These are phyloP conservation scores for Momotus momota DNA, from an alignment of 2,797 vertebrate genomes.

Conservation along the genomic window DNA sequence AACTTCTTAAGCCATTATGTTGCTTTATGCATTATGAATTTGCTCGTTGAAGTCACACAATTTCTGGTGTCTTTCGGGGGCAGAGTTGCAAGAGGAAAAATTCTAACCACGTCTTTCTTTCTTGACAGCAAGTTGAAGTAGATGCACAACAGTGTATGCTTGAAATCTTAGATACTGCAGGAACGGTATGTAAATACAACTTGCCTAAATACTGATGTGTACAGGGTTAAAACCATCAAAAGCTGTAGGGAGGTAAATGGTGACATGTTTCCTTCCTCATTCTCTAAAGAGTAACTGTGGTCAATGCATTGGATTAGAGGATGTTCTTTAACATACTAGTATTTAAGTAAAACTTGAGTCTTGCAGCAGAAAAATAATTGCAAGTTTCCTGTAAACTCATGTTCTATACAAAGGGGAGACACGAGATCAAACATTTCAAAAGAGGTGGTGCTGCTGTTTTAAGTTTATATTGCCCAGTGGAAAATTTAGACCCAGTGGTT, in stretches of 20 bases:
- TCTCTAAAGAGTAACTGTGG: background rate
- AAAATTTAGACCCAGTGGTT: background rate
- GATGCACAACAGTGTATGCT: conserved; percentile 96
- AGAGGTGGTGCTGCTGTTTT: background rate
- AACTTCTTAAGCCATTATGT: conserved; percentile 14
- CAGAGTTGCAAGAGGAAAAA: background rate
- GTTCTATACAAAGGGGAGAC: background rate
- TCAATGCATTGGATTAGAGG: background rate
- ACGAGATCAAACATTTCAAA: background rate
- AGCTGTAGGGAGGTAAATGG: background rate
- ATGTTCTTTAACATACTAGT: background rate
- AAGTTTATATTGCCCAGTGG: background rate
- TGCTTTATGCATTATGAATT: conserved; percentile 54
- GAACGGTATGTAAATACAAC: conserved; percentile 87
- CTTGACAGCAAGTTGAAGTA: conserved; percentile 94
- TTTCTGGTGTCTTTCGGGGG: background rate
- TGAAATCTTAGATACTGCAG: conserved; percentile 96
- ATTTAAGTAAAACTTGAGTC: background rate
- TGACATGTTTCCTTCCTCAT: background rate
- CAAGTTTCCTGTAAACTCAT: background rate
- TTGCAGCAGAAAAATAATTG: background rate
- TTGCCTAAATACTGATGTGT: background rate
- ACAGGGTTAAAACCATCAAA: background rate
- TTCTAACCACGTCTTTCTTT: conserved; percentile 43
- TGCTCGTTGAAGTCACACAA: conserved; percentile 5